phyloP scores from a whole-genome alignment of 2,113 vertebrate genomes.

The Barnardius zonarius region DNA sequence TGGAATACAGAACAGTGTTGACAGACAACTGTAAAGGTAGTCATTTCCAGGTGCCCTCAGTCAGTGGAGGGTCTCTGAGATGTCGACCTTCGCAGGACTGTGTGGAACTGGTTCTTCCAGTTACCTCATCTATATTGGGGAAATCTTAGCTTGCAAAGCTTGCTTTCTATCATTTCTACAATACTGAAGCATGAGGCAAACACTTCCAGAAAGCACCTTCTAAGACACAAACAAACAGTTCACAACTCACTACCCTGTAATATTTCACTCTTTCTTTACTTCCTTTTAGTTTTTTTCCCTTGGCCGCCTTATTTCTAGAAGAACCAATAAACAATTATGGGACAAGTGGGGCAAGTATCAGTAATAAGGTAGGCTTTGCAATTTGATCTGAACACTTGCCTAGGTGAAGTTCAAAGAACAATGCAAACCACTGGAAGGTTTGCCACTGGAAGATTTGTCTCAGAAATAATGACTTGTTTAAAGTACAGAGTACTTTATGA shows the following conservation, averaged over 20 bases:
- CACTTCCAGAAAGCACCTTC: background rate
- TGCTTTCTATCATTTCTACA: background rate
- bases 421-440: background rate
- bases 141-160: background rate
- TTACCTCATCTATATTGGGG: accelerated
- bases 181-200: background rate
- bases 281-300: background rate
- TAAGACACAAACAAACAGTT: background rate
- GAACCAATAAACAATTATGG: background rate
- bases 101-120: background rate
- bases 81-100: background rate
- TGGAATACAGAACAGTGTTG: background rate
- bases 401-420: conserved; percentile 31
- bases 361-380: conserved; percentile 18
- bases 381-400: conserved; percentile 40
- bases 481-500: background rate
- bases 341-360: background rate
- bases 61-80: background rate
- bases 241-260: background rate
- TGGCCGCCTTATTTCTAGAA: background rate
- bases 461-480: background rate
- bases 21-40: background rate
- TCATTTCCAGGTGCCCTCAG: background rate
- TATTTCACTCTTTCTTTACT: background rate
- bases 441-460: background rate